Evolutionary conservation across 2,113 vertebrate genomes (phyloP), one percentile per base, ranked within the genome.

Genomic region (Recurvirostra avosetta): DNA sequence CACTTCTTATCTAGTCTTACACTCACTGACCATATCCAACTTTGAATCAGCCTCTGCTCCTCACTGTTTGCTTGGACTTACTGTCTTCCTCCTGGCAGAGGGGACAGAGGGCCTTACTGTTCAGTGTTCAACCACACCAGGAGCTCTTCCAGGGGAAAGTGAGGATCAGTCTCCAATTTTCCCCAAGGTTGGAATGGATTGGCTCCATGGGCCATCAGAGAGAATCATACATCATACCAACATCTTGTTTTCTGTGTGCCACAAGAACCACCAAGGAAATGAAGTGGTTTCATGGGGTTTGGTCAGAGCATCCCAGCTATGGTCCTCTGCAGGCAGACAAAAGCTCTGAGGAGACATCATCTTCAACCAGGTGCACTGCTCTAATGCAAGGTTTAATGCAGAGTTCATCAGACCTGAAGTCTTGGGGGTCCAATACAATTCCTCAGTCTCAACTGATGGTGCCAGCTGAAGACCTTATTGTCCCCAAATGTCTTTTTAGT

Each of bases 181-280:
- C 53, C 43, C 25, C 12, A 15, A 0, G 1, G 25, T 9, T 41
- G 30, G 41, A 58, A 76, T 2, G 3, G 25, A 25, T 67, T 2
- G 0, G 36, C 25, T 50, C 30, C 43, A 36, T 13, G 8, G 25
- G n/a, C 53, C 43, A 6, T 43, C 20, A 27, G 73, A 68, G 36
- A 59, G 9, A 77, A 43, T 76, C 63, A 30, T 20, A 26, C 18
- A 43, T 76, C 63, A 30, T 20, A 26, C 18, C 29, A 66, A 19
- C 30, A 16, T 68, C 36, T 86, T 59, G 43, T n/a, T 41, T 58
- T 76, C 62, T 41, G 19, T 34, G 30, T 1, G 1, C 26, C 53
- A 36, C 32, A 52, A 21, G 55, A 61, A 77, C 25, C 73, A 77
- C 25, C 1, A 2, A 61, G 53, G 38, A 77, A 68, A 17, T 26